Evolutionary conservation across 2,888 invertebrate genomes (phyloP), one percentile per base, ranked within the genome.

Genomic region (Aleiodes leptofemur): DNA sequence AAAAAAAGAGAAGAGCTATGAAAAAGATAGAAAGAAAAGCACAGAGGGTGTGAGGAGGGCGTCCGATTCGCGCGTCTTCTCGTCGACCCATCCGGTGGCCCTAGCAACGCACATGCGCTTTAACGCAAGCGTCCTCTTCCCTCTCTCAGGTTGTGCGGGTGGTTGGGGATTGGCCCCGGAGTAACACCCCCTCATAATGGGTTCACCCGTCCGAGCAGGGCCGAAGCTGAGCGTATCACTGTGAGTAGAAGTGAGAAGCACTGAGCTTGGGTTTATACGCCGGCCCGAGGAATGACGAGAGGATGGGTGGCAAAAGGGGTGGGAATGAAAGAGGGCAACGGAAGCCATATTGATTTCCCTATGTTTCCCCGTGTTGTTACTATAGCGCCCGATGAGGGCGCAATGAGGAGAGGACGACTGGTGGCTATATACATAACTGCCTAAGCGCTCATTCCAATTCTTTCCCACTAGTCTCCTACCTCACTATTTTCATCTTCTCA

Each of bases 301-400:
- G 56, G 34, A 69, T 70, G 16, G 48, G 66, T 66, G 79, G 77
- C 74, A 77, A 76, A 75, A 48, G 82, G 57, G 77, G 69, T 80
- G 77, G 79, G 78, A 84, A 84, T 84, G 86, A 83, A 85, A 83
- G 88, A 85, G 86, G 85, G 84, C 84, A 86, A 86, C 89, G 90
- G 90, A 90, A 90, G 89, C 90, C 90, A 90, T 90, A 90, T 90
- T 90, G 90, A 90, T 90, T 89, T 90, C 90, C 89, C 89, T 89
- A 89, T 89, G 89, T 89, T 89, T 89, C 89, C 87, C 88, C 86
- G 87, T 88, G 87, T 89, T 89, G 89, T 88, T 88, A 89, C 88
- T 89, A 88, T 88, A 89, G 88, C 87, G 86, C 86, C 86, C 85
- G 83, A 80, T 83, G 86, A 85, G 85, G 84, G 86, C 84, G 84